Evolutionary conservation across 2,113 vertebrate species (phyloP).

Genomic region (Rhabdomys dilectus): DNA sequence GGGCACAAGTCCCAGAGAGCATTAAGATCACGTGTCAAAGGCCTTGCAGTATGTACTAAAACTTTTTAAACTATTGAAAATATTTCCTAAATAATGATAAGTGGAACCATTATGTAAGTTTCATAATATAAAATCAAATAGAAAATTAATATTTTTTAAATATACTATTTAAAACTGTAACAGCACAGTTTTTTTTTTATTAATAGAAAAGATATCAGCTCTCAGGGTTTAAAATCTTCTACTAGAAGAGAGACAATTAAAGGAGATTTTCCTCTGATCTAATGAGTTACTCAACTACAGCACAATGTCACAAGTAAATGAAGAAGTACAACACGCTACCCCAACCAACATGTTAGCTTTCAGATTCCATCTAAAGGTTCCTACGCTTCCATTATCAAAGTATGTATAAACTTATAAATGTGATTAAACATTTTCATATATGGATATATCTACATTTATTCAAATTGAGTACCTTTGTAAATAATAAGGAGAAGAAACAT

Average conservation of each 20-base stretch:
- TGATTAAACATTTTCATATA: neutral
- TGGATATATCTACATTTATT: neutral
- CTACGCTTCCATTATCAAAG: neutral
- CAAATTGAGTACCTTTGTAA: neutral
- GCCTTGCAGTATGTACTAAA: neutral
- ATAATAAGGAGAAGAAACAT: fast-evolving
- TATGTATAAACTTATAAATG: slow-evolving; percentile 28
- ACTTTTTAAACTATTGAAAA: neutral
- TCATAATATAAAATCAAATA: neutral
- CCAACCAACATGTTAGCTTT: neutral
- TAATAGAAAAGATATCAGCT: neutral
- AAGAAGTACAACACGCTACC: neutral
- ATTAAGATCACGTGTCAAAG: neutral
- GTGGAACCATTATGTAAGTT: neutral
- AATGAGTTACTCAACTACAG: neutral
- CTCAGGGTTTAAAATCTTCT: neutral
- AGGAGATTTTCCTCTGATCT: neutral
- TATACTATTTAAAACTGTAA: neutral
- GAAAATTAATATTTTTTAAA: slow-evolving; percentile 4
- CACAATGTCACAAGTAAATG: neutral
- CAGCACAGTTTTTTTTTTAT: neutral
- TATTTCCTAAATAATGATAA: slow-evolving; percentile 29
- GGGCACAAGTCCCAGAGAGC: neutral
- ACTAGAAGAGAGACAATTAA: neutral
- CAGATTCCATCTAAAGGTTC: neutral